Base-by-base conservation (phyloP, 2,797 vertebrate genomes). In the Aulostomus chinensis region DNA sequence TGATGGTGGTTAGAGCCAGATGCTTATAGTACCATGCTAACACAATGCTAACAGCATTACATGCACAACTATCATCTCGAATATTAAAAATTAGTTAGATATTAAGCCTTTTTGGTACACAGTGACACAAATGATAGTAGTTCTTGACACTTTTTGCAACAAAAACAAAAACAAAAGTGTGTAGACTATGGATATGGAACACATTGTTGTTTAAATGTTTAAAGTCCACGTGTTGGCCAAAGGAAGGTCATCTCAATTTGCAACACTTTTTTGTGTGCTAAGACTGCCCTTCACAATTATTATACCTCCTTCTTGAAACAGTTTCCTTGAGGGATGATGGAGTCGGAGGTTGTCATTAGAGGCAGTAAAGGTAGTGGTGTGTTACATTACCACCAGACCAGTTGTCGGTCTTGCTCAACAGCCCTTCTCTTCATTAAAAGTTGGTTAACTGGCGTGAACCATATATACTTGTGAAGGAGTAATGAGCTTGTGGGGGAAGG, bases 331-430 rank as follows among this genome's bases (percentile, higher is more conserved):
- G 63, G 21, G 45, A 67, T 48, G 58, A 75, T 64, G 34, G 55
- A 62, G 51, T 75, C 45, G 4, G 55, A 51, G 78, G 62, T 61
- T 75, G 68, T 61, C 75, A 81, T 88, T 76, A 81, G 77, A 72
- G 60, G 77, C 83, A 68, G 53, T 84, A 79, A 86, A 85, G 49
- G 66, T 80, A 81, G 77, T 57, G 77, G 63, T 26, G 83, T 83
- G 85, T 81, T 82, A 76, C 81, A 77, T 78, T 80, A 74, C 65
- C 76, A 71, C 46, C 36, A 21, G 70, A 83, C 60, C 78, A 78
- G 77, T 81, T 86, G 85, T 88, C 82, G 89, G 86, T 89, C 87
- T 86, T 87, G 85, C 84, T 86, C 81, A 84, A 89, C 83, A 86
- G 61, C 64, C 86, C 81, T 73, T 81, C 68, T 38, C 81, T 81